These are phyloP conservation scores for Artibeus lituratus DNA, from an alignment of 2,797 vertebrate species.

Conservation along the genomic window DNA sequence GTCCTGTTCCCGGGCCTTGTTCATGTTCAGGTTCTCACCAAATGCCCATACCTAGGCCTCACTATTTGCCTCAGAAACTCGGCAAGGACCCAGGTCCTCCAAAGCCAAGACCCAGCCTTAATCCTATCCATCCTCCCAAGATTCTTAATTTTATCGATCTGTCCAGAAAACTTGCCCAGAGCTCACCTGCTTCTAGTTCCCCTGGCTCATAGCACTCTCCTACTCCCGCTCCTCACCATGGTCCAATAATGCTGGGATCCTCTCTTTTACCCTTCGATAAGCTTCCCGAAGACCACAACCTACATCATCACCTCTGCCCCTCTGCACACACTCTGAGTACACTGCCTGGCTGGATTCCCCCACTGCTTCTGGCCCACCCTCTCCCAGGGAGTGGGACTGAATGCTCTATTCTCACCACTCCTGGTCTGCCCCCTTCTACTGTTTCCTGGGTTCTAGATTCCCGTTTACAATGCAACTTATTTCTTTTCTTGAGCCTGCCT, in stretches of 20 bases:
- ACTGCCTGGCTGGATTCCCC: not conserved
- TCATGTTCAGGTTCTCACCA: not conserved
- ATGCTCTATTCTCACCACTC: not conserved
- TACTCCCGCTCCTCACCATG: accelerated
- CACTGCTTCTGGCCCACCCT: too few species aligned
- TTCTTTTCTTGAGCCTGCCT: not conserved
- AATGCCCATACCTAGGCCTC: not conserved
- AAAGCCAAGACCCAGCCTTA: not conserved
- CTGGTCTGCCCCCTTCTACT: not conserved
- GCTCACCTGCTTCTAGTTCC: not conserved
- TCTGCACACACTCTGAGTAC: too few species aligned
- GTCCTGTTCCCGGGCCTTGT: not conserved
- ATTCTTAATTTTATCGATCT: not conserved
- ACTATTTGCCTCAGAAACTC: not conserved
- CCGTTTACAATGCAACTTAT: not conserved
- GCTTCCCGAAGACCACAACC: not conserved
- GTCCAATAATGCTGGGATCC: not conserved
- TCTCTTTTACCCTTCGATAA: not conserved
- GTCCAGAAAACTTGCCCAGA: not conserved
- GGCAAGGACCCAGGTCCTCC: not conserved
- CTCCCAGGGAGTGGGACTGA: accelerated
- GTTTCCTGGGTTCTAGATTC: not conserved
- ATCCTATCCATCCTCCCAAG: not conserved
- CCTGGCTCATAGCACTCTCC: not conserved
- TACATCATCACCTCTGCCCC: not conserved